A percentile compares a stretch with the other conserved stretches of the same genome.
Conservation (phyloP, 2,113 vertebrate genomes). For the Archocentrus centrarchus region DNA sequence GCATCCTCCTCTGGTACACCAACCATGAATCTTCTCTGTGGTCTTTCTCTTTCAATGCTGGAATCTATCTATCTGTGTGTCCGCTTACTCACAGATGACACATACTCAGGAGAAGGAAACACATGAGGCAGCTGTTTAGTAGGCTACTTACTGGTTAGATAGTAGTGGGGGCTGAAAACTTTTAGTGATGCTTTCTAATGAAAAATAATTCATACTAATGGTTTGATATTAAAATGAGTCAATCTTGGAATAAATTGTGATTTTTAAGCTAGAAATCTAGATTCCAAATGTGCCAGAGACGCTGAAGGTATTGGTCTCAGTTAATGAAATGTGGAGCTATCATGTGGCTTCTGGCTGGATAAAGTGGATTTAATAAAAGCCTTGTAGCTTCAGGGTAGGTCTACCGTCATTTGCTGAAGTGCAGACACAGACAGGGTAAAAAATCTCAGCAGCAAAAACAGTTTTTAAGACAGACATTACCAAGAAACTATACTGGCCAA, state of each 20-base stretch:
- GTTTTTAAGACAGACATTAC: not conserved
- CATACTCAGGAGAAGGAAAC: constrained; percentile 14
- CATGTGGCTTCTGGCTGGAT: not conserved
- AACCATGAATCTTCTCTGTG: not conserved
- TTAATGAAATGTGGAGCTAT: not conserved
- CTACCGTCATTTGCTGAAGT: not conserved
- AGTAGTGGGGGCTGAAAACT: not conserved
- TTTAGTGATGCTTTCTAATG: not conserved
- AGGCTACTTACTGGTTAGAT: not conserved
- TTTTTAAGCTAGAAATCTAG: not conserved
- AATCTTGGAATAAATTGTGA: not conserved
- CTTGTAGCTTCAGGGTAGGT: not conserved
- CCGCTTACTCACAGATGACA: constrained; percentile 41
- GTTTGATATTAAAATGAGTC: not conserved
- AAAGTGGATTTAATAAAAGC: not conserved
- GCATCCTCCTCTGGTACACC: not conserved
- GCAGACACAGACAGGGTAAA: not conserved
- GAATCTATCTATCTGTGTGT: not conserved
- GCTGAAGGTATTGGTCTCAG: too few relatives aligned
- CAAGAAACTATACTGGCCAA: not conserved
- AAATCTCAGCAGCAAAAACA: not conserved
- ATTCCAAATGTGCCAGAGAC: not conserved
- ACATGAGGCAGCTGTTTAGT: not conserved
- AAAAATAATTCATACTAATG: constrained; percentile 31
- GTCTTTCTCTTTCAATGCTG: not conserved